These are phyloP conservation scores for Melanotaenia parkinsoni DNA, from an alignment of 2,797 vertebrate species.

Conservation along the genomic window DNA sequence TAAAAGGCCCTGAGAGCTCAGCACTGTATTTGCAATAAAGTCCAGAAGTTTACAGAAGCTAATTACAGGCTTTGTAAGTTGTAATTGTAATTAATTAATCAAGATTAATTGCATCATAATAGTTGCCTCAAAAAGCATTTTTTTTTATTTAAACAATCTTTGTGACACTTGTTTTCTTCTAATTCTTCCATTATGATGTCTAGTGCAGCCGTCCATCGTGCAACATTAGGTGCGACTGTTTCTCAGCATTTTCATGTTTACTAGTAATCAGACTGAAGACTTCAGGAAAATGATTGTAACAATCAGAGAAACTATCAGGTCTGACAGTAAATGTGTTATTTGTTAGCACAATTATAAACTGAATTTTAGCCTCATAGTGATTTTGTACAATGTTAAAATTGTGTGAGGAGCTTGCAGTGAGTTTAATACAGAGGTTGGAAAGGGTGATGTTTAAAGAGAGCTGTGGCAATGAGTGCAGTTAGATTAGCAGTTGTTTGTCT, in stretches of 20 bases:
- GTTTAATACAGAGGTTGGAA: no score
- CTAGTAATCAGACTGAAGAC: background rate
- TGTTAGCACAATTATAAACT: background rate
- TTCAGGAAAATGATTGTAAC: background rate
- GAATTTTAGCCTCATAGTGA: background rate
- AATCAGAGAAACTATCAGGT: background rate
- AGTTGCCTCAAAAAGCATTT: no score
- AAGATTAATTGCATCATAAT: no score
- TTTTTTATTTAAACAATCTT: no score
- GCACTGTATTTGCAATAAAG: slow-evolving; percentile 11
- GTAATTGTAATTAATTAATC: no score
- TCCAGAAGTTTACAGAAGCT: no score
- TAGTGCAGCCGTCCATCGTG: background rate
- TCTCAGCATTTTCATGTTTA: background rate
- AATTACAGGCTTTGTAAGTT: no score
- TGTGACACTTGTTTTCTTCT: background rate
- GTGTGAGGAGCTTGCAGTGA: background rate
- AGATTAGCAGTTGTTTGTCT: no score
- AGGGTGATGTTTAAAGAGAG: no score
- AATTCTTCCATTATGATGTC: background rate
- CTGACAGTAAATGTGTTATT: background rate
- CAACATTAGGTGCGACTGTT: background rate
- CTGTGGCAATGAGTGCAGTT: no score
- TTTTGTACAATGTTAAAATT: background rate
- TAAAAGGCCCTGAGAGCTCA: slow-evolving; percentile 43